Evolutionary conservation across 1,140 invertebrate species (phyloP).

Genomic region (Armadillidium nasatum): DNA sequence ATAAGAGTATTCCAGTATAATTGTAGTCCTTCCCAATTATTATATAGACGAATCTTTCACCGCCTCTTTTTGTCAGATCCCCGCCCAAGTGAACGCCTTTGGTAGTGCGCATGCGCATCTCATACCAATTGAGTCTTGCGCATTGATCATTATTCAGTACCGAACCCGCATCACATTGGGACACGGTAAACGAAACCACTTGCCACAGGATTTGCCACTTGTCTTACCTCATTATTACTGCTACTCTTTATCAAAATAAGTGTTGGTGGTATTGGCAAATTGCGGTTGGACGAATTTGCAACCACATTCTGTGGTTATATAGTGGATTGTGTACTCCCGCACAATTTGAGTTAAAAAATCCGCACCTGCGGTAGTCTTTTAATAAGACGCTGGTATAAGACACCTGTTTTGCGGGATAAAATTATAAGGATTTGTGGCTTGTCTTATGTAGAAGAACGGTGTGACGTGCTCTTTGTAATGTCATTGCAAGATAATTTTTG

Average conservation of each 20-base stretch:
- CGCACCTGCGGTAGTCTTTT: slow-evolving; percentile 4
- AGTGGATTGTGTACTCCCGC: neutral
- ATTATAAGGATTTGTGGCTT: neutral
- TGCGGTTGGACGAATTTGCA: slow-evolving; percentile 4
- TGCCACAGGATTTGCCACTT: neutral
- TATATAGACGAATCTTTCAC: too few relatives aligned
- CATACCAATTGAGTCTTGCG: neutral
- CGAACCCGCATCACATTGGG: slow-evolving; percentile 2
- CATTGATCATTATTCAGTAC: slow-evolving; percentile 10
- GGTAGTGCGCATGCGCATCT: neutral
- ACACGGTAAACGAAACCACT: neutral
- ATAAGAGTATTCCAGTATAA: too few relatives aligned
- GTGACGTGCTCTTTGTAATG: neutral
- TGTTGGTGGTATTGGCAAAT: neutral
- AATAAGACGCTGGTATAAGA: neutral
- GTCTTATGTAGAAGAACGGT: neutral
- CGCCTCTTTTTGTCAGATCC: neutral
- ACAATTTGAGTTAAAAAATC: neutral
- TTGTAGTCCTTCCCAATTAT: too few relatives aligned
- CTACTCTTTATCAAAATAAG: neutral
- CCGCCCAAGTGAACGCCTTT: neutral
- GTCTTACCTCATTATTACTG: neutral
- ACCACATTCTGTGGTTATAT: slow-evolving; percentile 1
- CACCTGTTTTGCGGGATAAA: slow-evolving; percentile 4
- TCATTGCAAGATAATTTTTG: neutral